Conservation (phyloP, 2,113 vertebrate species). For the Papio anubis region DNA sequence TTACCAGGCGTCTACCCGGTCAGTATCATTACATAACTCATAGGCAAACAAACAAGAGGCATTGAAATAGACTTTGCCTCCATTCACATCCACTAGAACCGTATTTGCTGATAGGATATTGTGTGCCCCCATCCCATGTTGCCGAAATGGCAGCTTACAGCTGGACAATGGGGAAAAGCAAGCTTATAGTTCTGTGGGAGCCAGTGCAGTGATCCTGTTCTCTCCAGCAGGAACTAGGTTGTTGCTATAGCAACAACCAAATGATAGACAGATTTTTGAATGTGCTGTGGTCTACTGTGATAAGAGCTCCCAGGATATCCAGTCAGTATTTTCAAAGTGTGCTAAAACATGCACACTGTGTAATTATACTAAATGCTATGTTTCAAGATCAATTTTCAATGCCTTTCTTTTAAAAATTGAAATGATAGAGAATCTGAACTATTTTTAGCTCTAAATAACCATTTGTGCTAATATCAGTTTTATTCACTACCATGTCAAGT, state of each 20-base stretch:
- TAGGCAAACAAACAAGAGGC: conserved; percentile 39
- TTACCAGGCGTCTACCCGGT: not conserved
- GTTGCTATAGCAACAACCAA: conserved; percentile 86
- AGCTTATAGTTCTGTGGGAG: conserved; percentile 67
- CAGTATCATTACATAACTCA: not conserved
- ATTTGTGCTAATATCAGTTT: conserved; percentile 65
- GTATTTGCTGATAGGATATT: conserved; percentile 19
- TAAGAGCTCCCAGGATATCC: conserved; percentile 81
- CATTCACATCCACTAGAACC: not conserved
- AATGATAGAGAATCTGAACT: conserved; percentile 60
- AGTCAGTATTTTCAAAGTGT: conserved; percentile 80
- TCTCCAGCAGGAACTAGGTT: conserved; percentile 85
- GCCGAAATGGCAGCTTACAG: conserved; percentile 55
- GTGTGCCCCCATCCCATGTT: not conserved
- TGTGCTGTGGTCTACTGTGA: conserved; percentile 81
- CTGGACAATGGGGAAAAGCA: conserved; percentile 64
- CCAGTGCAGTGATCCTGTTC: conserved; percentile 79
- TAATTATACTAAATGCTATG: conserved; percentile 70
- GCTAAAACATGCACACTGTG: conserved; percentile 45
- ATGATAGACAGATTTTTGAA: conserved; percentile 87
- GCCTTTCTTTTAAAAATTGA: conserved; percentile 58
- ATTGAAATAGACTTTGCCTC: not conserved
- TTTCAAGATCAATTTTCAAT: conserved; percentile 62
- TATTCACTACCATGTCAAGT: conserved; percentile 55
- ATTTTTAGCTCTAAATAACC: conserved; percentile 69